Evolutionary conservation across 1,140 invertebrate genomes (phyloP).

Genomic region (Drosophila kanapiae): DNA sequence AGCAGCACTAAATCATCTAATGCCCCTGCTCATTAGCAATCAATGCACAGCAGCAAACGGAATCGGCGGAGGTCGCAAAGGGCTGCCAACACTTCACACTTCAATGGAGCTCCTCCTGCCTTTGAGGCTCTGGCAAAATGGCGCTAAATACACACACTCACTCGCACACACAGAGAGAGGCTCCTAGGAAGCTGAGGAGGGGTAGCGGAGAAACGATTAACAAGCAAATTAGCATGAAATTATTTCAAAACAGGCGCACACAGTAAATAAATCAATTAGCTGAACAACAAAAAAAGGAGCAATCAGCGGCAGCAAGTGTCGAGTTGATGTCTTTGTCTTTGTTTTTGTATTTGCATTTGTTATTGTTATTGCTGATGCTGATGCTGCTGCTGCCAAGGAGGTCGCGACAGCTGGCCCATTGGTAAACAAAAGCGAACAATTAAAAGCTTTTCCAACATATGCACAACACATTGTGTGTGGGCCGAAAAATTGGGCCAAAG

Average conservation of each 20-base stretch:
- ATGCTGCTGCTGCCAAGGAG: constrained; percentile 22
- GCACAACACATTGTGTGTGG: constrained; percentile 66
- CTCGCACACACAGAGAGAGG: constrained; percentile 3
- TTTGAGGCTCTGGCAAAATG: constrained; percentile 52
- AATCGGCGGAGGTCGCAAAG: constrained; percentile 39
- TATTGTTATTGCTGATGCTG: constrained; percentile 14
- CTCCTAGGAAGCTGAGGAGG: background rate
- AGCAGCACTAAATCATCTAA: constrained; percentile 76
- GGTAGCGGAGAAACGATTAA: constrained; percentile 60
- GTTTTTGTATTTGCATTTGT: background rate
- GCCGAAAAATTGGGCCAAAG: constrained; percentile 56
- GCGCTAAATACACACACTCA: constrained; percentile 53
- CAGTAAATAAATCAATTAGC: constrained; percentile 83
- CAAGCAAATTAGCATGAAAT: constrained; percentile 81
- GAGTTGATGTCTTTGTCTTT: constrained; percentile 25
- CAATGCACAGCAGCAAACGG: constrained; percentile 65
- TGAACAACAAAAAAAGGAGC: constrained; percentile 61
- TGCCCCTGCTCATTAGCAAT: constrained; percentile 80
- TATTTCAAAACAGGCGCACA: constrained; percentile 74
- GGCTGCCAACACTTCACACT: constrained; percentile 73
- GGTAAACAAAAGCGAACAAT: constrained; percentile 72
- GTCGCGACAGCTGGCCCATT: constrained; percentile 74
- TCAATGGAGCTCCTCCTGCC: constrained; percentile 56
- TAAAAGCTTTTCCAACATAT: constrained; percentile 73
- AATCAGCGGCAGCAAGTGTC: constrained; percentile 42